Percentiles rank a stretch among this genome's conserved stretches.
Evolutionary conservation across 2,113 vertebrate species (phyloP).

Genomic region (Malaclemys terrapin): DNA sequence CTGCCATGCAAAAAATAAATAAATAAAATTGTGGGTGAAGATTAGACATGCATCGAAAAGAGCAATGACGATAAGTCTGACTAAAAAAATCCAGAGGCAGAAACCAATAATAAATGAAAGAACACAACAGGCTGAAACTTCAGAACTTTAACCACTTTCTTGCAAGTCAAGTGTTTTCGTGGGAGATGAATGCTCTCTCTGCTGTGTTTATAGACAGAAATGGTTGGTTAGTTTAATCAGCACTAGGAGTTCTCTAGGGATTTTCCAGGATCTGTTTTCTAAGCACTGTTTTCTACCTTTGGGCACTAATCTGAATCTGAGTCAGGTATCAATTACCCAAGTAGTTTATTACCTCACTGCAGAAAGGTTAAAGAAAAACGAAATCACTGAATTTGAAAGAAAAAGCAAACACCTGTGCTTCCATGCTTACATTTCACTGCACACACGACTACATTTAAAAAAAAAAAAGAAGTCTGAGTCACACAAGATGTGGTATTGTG

Average conservation of each 20-base stretch:
- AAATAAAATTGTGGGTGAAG: slow-evolving; percentile 22
- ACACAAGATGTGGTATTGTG: background rate
- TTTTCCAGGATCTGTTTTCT: background rate
- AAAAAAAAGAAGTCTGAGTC: background rate
- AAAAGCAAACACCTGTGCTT: background rate
- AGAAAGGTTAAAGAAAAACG: background rate
- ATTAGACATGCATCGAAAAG: slow-evolving; percentile 47
- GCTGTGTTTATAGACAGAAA: background rate
- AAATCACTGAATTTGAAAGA: background rate
- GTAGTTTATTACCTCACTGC: background rate
- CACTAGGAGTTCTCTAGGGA: background rate
- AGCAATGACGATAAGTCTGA: slow-evolving; percentile 52
- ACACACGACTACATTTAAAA: background rate
- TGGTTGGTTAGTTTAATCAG: background rate
- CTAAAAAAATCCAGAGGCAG: background rate
- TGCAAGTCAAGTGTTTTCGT: background rate
- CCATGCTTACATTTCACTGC: background rate
- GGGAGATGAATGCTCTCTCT: background rate
- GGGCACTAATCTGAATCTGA: background rate
- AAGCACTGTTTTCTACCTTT: background rate
- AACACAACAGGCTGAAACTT: background rate
- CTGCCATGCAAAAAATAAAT: slow-evolving; percentile 20
- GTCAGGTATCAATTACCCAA: background rate
- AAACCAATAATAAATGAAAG: background rate
- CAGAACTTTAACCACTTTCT: background rate